Evolutionary conservation across 2,113 vertebrate species (phyloP).

Genomic region (Pimephales promelas): DNA sequence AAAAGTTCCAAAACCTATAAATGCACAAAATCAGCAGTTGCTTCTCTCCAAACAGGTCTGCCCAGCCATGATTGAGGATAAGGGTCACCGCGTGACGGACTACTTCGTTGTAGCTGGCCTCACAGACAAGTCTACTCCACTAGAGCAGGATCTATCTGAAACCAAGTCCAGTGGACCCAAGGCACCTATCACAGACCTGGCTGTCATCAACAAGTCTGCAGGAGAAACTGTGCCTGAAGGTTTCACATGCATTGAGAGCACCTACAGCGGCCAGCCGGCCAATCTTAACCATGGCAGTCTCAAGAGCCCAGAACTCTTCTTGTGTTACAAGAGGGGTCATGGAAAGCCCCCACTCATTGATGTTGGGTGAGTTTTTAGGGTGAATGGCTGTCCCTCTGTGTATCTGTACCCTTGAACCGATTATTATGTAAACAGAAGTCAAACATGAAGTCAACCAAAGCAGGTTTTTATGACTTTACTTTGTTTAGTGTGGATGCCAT

Average conservation of each 20-base stretch:
- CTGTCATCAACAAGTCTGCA: conserved; percentile 91
- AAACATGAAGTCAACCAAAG: background rate
- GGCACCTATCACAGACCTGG: conserved; percentile 92
- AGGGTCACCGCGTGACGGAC: conserved; percentile 94
- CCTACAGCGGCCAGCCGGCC: conserved; percentile 89
- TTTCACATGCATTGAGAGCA: conserved; percentile 92
- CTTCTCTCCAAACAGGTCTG: conserved; percentile 68
- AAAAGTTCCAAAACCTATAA: background rate
- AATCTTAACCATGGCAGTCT: conserved; percentile 97
- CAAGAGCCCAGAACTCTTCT: conserved; percentile 95
- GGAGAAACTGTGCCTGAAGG: conserved; percentile 94
- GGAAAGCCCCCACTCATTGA: conserved; percentile 92
- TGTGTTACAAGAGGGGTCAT: conserved; percentile 91
- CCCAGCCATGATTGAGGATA: conserved; percentile 93
- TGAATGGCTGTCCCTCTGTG: background rate
- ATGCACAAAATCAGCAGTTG: background rate
- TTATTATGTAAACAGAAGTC: background rate
- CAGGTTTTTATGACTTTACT: background rate
- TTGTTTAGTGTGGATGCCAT: background rate
- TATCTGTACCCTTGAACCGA: background rate
- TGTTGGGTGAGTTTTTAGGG: conserved; percentile 82
- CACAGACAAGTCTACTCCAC: conserved; percentile 86
- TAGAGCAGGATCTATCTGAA: conserved; percentile 92
- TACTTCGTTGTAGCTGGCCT: conserved; percentile 98
- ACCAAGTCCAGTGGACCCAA: conserved; percentile 90